These are phyloP conservation scores for Pyrgilauda ruficollis DNA, from an alignment of 2,113 vertebrate species.

Conservation along the genomic window DNA sequence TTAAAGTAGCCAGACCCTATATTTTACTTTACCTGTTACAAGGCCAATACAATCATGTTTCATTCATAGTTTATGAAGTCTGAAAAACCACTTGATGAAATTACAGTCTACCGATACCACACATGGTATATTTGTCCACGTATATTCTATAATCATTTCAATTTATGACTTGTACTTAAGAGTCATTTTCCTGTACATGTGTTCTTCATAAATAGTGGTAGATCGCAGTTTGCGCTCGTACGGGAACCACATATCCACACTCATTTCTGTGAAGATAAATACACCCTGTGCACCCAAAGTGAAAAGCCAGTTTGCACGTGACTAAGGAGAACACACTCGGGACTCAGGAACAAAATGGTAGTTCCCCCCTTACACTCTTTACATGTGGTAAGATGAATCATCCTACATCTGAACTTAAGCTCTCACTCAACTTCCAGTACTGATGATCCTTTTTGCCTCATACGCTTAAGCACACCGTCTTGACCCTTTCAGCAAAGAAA, in stretches of 20 bases:
- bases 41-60: constrained; percentile 56
- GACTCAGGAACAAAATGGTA: neutral
- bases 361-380: neutral
- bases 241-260: constrained; percentile 65
- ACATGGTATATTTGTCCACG: constrained; percentile 62
- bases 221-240: constrained; percentile 1
- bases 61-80: constrained; percentile 68
- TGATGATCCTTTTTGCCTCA: neutral
- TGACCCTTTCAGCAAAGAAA: neutral
- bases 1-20: constrained; percentile 44
- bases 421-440: neutral
- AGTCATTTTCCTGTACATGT: constrained; percentile 68
- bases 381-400: neutral
- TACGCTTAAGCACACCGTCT: neutral
- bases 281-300: constrained; percentile 23
- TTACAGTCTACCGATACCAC: constrained; percentile 61
- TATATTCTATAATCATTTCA: constrained; percentile 67
- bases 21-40: constrained; percentile 55
- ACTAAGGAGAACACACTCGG: neutral
- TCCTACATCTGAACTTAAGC: neutral
- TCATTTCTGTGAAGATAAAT: constrained; percentile 64
- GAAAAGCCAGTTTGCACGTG: constrained; percentile 47
- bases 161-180: constrained; percentile 69
- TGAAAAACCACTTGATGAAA: constrained; percentile 71
- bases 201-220: constrained; percentile 69